Evolutionary conservation across 2,888 invertebrate genomes (phyloP), one percentile per base, ranked within the genome.

Genomic region (Carpatolechia fugitivella): DNA sequence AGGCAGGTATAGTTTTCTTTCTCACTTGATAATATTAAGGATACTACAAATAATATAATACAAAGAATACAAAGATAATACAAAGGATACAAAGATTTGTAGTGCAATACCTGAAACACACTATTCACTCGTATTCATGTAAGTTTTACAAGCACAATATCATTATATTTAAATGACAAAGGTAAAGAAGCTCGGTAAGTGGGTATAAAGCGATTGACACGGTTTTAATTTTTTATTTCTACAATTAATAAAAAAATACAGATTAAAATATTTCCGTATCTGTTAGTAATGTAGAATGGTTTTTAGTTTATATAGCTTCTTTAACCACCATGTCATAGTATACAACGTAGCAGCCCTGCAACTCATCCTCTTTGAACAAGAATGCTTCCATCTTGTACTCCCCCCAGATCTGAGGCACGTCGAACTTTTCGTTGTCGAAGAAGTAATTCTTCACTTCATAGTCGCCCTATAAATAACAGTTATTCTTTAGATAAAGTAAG

Each of bases 401-500:
- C 0, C 67, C 67, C 30, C 62, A 68, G 7, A 68, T 3, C 41
- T 62, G 60, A 2, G 60, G 64, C 4, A 65, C 60, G 0, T n/a
- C 60, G 50, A 64, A 64, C 31, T 60, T 59, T 1, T 35, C 35
- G 44, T 66, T 68, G 52, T 68, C 62, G 10, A 68, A 60, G 41
- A 44, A 57, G 41, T 51, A 62, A 18, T 60, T 44, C 0, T 18
- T 7, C 0, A 49, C 52, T 13, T 13, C 7, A 38, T 59, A 47
- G 1, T 47, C 20, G 3, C 60, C 60, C 62, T 62, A 52, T 3
- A 41, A 24, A 24, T 14, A 7, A 14, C 8, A 49, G 36, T 31
- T 14, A 49, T 4, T 10, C 16, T 5, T 13, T 51, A 4, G 18
- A 31, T n/a, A n/a, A n/a, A n/a, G n/a, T n/a, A n/a, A n/a, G n/a